Conservation (phyloP, 2,797 vertebrate genomes). For the Acridotheres tristis region DNA sequence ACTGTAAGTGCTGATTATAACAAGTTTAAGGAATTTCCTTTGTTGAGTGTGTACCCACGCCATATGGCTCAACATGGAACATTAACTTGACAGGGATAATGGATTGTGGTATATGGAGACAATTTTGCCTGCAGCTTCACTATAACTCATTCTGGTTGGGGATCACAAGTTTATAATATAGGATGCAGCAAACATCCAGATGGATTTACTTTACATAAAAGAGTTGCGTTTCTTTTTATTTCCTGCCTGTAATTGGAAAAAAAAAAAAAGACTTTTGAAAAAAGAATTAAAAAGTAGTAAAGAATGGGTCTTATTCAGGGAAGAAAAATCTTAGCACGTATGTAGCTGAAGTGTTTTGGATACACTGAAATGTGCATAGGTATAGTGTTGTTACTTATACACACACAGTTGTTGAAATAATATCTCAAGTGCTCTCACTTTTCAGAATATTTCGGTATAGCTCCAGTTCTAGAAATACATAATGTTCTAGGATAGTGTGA, state of each 20-base stretch:
- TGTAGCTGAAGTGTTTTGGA: background rate
- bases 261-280: conserved; percentile 48
- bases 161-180: conserved; percentile 80
- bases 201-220: conserved; percentile 84
- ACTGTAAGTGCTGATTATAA: conserved; percentile 87
- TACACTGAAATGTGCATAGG: background rate
- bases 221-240: conserved; percentile 82
- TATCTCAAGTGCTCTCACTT: conserved; percentile 17
- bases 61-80: conserved; percentile 89
- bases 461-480: background rate
- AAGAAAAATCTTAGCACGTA: conserved; percentile 32
- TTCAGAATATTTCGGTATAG: background rate
- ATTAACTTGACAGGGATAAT: conserved; percentile 91
- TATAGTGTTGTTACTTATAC: background rate
- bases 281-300: conserved; percentile 71
- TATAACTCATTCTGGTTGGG: conserved; percentile 83
- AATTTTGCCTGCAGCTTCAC: conserved; percentile 84
- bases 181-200: conserved; percentile 81
- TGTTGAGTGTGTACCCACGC: conserved; percentile 83
- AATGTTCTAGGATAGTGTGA: background rate
- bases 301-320: conserved; percentile 61
- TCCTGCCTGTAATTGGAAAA: conserved; percentile 75
- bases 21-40: conserved; percentile 88
- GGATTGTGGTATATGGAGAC: conserved; percentile 86
- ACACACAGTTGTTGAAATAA: background rate